Evolutionary conservation across 2,888 invertebrate species (phyloP).

Genomic region (Geophilus truncorum): DNA sequence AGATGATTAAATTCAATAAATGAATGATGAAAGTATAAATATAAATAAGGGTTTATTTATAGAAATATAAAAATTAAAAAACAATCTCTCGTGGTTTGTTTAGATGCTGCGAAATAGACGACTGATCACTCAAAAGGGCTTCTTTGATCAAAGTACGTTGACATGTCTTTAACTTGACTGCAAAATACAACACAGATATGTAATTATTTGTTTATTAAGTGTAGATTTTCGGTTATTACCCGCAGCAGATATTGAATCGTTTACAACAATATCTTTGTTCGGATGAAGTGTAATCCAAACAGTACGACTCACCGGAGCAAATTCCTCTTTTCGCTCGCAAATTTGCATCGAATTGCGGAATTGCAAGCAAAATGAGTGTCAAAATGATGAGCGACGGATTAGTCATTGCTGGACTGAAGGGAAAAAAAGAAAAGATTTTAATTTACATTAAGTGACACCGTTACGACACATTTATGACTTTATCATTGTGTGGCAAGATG

Average conservation of each 20-base stretch:
- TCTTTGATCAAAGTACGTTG: too few species aligned
- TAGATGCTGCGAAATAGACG: too few species aligned
- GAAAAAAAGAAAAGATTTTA: neutral
- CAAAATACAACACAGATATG: neutral
- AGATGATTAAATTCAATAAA: too few species aligned
- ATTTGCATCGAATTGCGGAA: neutral
- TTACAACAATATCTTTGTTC: constrained; percentile 13
- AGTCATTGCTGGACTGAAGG: neutral
- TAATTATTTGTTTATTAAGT: neutral
- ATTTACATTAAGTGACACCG: too few species aligned
- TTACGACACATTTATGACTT: too few species aligned
- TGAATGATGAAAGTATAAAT: too few species aligned
- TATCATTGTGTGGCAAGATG: too few species aligned
- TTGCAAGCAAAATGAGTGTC: neutral
- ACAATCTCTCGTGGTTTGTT: too few species aligned
- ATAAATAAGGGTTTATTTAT: too few species aligned
- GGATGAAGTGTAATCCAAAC: constrained; percentile 15
- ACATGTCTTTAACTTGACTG: neutral
- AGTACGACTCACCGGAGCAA: neutral
- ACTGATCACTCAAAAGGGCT: too few species aligned
- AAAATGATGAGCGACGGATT: neutral
- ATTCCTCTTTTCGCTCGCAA: neutral
- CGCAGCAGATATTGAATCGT: constrained; percentile 6
- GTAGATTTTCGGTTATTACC: neutral
- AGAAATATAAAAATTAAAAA: too few species aligned